Evolutionary conservation across 2,888 invertebrate genomes (phyloP), one percentile per base, ranked within the genome.

Genomic region (Mesodorylaimus sp.): DNA sequence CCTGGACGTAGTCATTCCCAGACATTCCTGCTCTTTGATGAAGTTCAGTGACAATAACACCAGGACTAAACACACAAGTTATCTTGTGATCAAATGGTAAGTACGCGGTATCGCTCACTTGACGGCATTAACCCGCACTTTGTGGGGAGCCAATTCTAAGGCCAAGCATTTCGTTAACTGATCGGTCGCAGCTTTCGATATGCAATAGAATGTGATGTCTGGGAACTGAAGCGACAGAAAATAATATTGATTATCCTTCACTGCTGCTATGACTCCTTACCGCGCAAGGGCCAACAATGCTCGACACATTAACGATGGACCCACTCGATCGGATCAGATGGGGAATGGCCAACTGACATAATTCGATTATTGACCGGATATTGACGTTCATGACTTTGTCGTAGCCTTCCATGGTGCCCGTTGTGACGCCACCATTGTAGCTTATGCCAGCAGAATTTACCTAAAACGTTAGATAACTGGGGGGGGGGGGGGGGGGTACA

Each of bases 241-340:
- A 23, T 10, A 45, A n/a, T n/a, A n/a, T n/a, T n/a, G n/a, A n/a
- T n/a, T 10, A 10, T 7, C 10, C 23, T 41, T 41, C 10, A 16
- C 10, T 41, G 42, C 42, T 10, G 10, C 21, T n/a, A n/a, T n/a
- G n/a, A n/a, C n/a, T n/a, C n/a, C 49, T 52, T 32, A 62, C 62
- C 32, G 91, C 79, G 61, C 89, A 74, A 25, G 87, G 75, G 2
- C 93, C 93, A 61, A 81, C 83, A 0, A 93, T 86, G 66, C 89
- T 89, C 1, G 91, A 93, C 0, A 95, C 83, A 66, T 93, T 95
- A 0, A 95, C 88, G 58, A 91, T 80, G 57, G 79, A 83, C n/a
- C 88, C 88, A 68, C 84, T 81, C 0, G 78, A 76, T 68, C 64
- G 76, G 2, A 84, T 72, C 23, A 93, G 72, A 70, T 89, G 78